Conservation (phyloP, 2,888 invertebrate species). For the Meta bourneti region DNA sequence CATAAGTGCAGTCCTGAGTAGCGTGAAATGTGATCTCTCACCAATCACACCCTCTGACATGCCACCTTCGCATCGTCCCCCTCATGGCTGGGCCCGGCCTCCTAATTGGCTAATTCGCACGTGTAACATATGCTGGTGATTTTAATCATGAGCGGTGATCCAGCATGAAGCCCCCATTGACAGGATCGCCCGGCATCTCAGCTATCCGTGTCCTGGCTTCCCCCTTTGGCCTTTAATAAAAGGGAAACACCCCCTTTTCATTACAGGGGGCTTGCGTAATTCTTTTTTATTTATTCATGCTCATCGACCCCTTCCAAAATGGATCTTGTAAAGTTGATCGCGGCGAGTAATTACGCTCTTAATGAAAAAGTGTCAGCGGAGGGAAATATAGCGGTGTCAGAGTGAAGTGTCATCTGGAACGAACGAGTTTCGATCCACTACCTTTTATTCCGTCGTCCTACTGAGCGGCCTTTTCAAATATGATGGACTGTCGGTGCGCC, state of each 20-base stretch:
- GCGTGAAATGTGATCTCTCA: constrained; percentile 67
- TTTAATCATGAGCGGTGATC: constrained; percentile 75
- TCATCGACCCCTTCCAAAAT: constrained; percentile 37
- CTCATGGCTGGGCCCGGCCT: constrained; percentile 52
- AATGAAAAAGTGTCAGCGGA: constrained; percentile 71
- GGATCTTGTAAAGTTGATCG: constrained; percentile 64
- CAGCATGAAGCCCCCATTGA: constrained; percentile 67
- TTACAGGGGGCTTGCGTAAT: constrained; percentile 31
- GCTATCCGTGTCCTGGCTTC: constrained; percentile 62
- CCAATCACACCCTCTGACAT: constrained; percentile 69
- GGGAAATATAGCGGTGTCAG: constrained; percentile 9
- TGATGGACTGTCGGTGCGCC: no score
- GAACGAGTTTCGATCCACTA: constrained; percentile 28
- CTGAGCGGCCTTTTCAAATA: no score
- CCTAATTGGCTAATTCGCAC: constrained; percentile 75
- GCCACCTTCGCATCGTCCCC: constrained; percentile 41
- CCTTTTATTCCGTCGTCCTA: not conserved
- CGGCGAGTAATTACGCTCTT: constrained; percentile 63
- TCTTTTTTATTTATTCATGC: constrained; percentile 60
- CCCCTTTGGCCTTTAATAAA: constrained; percentile 59
- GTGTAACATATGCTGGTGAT: constrained; percentile 71
- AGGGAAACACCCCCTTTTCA: constrained; percentile 52
- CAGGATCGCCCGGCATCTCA: constrained; percentile 71
- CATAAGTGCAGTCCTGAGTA: constrained; percentile 52
- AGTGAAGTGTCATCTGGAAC: constrained; percentile 8